phyloP scores from a whole-genome alignment of 2,113 vertebrate genomes.

The Irena cyanogastra region DNA sequence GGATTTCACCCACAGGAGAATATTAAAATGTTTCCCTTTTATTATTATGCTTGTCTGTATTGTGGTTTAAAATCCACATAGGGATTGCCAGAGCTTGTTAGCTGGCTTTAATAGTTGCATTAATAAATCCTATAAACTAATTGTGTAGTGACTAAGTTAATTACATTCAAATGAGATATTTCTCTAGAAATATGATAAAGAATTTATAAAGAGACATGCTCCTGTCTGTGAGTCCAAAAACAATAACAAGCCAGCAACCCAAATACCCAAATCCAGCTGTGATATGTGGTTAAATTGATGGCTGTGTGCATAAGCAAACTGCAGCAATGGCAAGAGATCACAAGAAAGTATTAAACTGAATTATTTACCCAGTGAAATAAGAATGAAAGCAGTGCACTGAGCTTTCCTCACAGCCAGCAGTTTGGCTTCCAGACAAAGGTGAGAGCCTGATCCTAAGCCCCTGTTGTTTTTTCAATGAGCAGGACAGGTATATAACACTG shows the following conservation, averaged over 20 bases:
- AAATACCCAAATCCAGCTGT: background rate
- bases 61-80: slow-evolving; percentile 31
- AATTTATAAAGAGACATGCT: background rate
- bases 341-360: background rate
- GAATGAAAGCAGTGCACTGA: background rate
- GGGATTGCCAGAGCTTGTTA: slow-evolving; percentile 63
- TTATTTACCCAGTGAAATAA: slow-evolving; percentile 24
- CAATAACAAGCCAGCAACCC: background rate
- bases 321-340: background rate
- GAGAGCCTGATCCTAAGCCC: background rate
- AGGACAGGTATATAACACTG: background rate
- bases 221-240: background rate
- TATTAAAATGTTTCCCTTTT: background rate
- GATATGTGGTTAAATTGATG: background rate
- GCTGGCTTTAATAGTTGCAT: slow-evolving; percentile 55
- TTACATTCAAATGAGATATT: slow-evolving; percentile 43
- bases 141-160: slow-evolving; percentile 39
- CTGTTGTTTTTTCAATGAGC: background rate
- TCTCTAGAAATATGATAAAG: slow-evolving; percentile 27
- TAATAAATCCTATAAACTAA: slow-evolving; percentile 67
- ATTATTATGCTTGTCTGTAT: background rate
- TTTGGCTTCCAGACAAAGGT: background rate
- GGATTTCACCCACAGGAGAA: background rate
- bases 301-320: background rate
- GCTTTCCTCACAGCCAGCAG: background rate